phyloP scores from a whole-genome alignment of 2,888 invertebrate genomes.

The Pandemis cinnamomeana region DNA sequence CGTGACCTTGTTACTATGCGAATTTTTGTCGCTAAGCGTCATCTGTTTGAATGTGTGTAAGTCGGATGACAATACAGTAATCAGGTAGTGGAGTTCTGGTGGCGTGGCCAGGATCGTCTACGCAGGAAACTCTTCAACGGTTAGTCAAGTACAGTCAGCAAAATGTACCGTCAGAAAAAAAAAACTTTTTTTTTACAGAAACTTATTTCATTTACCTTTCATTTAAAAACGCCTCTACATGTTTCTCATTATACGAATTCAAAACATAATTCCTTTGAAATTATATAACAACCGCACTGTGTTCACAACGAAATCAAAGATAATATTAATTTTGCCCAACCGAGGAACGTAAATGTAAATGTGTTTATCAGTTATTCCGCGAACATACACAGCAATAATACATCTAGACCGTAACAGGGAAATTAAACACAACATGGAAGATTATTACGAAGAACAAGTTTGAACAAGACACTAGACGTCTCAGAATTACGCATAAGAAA shows the following conservation, averaged over 20 bases:
- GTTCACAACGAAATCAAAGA: slow-evolving; percentile 14
- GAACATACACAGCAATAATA: slow-evolving; percentile 5
- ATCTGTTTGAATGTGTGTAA: too few species aligned
- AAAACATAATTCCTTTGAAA: background rate
- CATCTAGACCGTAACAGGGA: background rate
- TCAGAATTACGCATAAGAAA: too few species aligned
- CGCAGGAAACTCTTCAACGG: too few species aligned
- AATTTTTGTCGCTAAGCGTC: too few species aligned
- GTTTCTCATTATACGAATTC: background rate
- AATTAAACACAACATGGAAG: background rate
- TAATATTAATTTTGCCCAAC: slow-evolving; percentile 6
- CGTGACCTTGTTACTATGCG: too few species aligned
- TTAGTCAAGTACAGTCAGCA: too few species aligned
- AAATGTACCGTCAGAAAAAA: too few species aligned
- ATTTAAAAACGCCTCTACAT: background rate
- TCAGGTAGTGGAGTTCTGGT: too few species aligned
- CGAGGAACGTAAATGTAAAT: slow-evolving; percentile 1
- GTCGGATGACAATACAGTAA: too few species aligned
- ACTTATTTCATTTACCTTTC: background rate
- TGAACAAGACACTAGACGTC: too few species aligned
- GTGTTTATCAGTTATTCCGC: slow-evolving; percentile 10
- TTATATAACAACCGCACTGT: background rate
- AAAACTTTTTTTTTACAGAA: too few species aligned
- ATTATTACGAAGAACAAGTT: background rate
- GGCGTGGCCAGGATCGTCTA: too few species aligned